phyloP scores from a whole-genome alignment of 2,888 invertebrate species.

The Meiosimyza decipiens region DNA sequence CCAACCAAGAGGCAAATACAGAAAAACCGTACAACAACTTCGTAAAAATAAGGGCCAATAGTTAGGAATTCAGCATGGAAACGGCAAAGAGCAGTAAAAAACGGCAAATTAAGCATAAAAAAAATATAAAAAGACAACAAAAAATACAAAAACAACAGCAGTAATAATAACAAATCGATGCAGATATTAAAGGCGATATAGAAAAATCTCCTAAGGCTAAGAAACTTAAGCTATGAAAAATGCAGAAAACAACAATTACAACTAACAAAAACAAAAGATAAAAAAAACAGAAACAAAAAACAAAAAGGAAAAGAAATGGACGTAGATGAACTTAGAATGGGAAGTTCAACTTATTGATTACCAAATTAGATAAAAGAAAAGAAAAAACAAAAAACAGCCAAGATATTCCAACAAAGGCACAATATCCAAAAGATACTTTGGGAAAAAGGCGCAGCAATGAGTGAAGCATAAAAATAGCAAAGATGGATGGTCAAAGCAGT shows the following conservation, averaged over 20 bases:
- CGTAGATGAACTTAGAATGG: constrained; percentile 25
- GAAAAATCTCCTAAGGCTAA: background rate
- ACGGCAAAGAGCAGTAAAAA: background rate
- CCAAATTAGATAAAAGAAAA: constrained; percentile 31
- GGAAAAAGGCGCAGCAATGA: constrained; percentile 33
- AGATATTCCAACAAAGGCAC: constrained; percentile 26
- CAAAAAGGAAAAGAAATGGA: background rate
- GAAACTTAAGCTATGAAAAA: background rate
- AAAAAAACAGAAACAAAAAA: background rate
- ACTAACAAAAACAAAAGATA: constrained; percentile 24
- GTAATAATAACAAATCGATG: constrained; percentile 17
- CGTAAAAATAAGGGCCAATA: too few relatives aligned
- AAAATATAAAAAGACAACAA: background rate
- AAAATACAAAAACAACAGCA: constrained; percentile 19
- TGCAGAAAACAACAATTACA: constrained; percentile 13
- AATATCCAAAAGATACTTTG: constrained; percentile 7
- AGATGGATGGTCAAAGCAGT: constrained; percentile 31
- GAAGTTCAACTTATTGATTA: constrained; percentile 36
- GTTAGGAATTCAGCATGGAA: background rate
- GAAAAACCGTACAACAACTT: too few relatives aligned
- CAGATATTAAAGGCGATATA: constrained; percentile 8
- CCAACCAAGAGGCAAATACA: too few relatives aligned
- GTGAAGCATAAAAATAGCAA: constrained; percentile 33
- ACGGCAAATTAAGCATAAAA: background rate
- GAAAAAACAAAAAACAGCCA: constrained; percentile 22